A percentile compares a stretch with the other conserved stretches of the same genome.
Conservation (phyloP, 2,888 invertebrate species). For the Orchesellides sinensis region DNA sequence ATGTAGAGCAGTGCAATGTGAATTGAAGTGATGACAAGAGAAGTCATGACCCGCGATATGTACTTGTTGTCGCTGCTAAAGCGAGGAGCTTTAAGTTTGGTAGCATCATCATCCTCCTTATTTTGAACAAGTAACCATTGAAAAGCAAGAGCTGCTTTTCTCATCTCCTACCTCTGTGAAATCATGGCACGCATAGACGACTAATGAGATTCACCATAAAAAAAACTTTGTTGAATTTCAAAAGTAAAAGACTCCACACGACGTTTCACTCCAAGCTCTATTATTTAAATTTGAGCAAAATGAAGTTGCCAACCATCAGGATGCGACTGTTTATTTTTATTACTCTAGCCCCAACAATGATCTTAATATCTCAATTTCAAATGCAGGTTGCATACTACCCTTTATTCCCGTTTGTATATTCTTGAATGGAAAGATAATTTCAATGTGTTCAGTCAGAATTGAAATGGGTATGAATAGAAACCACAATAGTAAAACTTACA, state of each 20-base stretch:
- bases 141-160: slow-evolving; percentile 30
- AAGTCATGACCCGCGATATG: slow-evolving; percentile 34
- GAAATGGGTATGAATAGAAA: slow-evolving; percentile 13
- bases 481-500: slow-evolving; percentile 16
- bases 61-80: neutral
- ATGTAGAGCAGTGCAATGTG: neutral
- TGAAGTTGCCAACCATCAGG: slow-evolving; percentile 22
- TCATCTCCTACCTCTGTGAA: neutral
- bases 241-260: slow-evolving; percentile 50
- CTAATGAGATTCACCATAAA: slow-evolving; percentile 10
- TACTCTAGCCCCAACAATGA: slow-evolving; percentile 30
- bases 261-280: slow-evolving; percentile 21
- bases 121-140: neutral
- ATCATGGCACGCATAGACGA: slow-evolving; percentile 8
- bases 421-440: neutral
- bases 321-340: slow-evolving; percentile 18
- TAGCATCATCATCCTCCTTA: neutral
- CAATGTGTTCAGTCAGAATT: slow-evolving; percentile 4
- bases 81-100: neutral
- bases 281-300: slow-evolving; percentile 30
- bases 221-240: slow-evolving; percentile 1
- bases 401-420: neutral
- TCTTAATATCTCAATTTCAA: slow-evolving; percentile 35
- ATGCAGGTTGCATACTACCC: neutral
- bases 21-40: slow-evolving; percentile 37